Evolutionary conservation across 2,888 invertebrate genomes (phyloP).

Genomic region (Perithous albicinctus): DNA sequence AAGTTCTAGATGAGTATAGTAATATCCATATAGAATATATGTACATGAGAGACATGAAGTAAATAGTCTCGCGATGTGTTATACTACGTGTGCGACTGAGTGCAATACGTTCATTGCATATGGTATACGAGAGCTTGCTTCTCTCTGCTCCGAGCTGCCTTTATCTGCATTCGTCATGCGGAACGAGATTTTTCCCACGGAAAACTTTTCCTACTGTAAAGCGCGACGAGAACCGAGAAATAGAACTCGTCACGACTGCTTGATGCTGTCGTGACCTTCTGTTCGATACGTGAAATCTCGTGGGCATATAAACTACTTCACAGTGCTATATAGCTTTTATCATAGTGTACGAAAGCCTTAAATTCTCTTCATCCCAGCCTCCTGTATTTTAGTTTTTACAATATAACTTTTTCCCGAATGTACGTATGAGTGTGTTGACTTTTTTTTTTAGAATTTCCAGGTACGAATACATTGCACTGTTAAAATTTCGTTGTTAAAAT

Average conservation of each 20-base stretch:
- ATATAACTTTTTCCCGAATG: too few relatives aligned
- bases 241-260: slow-evolving; percentile 21
- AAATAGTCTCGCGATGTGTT: background rate
- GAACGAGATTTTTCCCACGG: background rate
- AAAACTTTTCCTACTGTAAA: background rate
- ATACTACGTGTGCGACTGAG: background rate
- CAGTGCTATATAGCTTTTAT: background rate
- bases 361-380: too few relatives aligned
- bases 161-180: background rate
- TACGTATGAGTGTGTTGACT: too few relatives aligned
- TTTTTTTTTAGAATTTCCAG: too few relatives aligned
- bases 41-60: background rate
- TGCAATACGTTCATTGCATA: slow-evolving; percentile 13
- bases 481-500: too few relatives aligned
- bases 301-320: background rate
- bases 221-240: background rate
- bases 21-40: background rate
- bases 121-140: background rate
- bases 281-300: slow-evolving; percentile 7
- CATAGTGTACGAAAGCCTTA: background rate
- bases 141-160: background rate
- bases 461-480: too few relatives aligned
- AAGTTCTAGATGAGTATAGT: background rate
- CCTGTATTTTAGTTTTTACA: too few relatives aligned
- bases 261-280: background rate